Evolutionary conservation across 2,797 vertebrate species (phyloP), one percentile per base, ranked within the genome.

Genomic region (Chelidonichthys spinosus): DNA sequence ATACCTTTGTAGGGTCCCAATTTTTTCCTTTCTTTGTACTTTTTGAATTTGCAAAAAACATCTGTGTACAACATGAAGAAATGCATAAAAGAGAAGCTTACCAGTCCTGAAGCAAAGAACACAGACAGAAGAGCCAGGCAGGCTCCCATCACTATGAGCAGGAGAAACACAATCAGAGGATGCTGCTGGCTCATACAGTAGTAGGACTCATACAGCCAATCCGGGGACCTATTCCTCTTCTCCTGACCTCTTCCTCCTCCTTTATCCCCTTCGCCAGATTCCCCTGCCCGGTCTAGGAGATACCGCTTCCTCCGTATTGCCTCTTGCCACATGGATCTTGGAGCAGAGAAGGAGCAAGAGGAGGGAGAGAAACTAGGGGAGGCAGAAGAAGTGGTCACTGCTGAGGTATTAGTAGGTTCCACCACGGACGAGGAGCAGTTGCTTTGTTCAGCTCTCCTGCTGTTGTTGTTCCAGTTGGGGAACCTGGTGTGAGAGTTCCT

Each of bases 161-260:
- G 96, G 91, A 99, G 94, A 90, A 99, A 99, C 88, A 98, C 96
- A 92, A 99, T 97, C 82, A 99, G 96, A 69, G 98, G 98, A 95
- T 99, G 97, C 95, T 99, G 98, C 94, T 99, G 98, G 97, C 97
- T 99, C 97, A 99, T 97, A 91, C 97, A 96, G 92, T 97, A 97
- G 94, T 99, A 98, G 70, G 92, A 93, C 82, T 93, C 91, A 68
- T 98, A 98, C 9, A 97, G 95, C 96, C 97, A 97, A 95, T 97
- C 97, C 77, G 95, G 95, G 88, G 95, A 94, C 90, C 93, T 95
- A 76, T 67, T 92, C 78, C 86, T 91, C 75, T 62, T 89, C 56
- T 82, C 75, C 69, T 81, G 77, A 81, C 85, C 86, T 65, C 79
- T 76, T 63, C 61, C 64, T 69, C 82, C 88, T 72, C 81, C 84